Evolutionary conservation across 2,797 vertebrate genomes (phyloP), one percentile per base, ranked within the genome.

Genomic region (Hafferia zeledoni): DNA sequence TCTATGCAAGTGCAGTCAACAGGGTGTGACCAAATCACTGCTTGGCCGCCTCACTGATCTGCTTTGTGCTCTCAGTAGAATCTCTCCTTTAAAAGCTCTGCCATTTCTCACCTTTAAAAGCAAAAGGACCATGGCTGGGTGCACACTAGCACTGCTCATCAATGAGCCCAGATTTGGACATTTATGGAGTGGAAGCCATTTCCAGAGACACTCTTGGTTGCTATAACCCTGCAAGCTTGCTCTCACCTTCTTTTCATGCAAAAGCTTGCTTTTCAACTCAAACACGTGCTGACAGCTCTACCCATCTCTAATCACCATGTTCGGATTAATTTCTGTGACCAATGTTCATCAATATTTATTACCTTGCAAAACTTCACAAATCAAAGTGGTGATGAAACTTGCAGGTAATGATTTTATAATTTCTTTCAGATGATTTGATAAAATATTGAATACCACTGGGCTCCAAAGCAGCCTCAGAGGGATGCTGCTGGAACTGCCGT

Each of bases 371-470:
- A 94, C 75, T 84, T 80, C 55, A 82, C 47, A 61, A 91, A 69
- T 59, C 46, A 71, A 89, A 93, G 50, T 3, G 24, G 43, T 61
- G 75, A 91, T 93, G 64, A 83, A 86, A 92, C 86, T 92, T 74
- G 17, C 77, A 90, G 83, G 86, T 88, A 90, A 92, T 65, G 85
- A 95, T 83, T 94, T 88, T 88, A 81, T 78, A 67, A 90, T 95
- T 94, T 77, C 79, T 89, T 94, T 76, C 90, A 65, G 59, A 65
- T 52, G 76, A 83, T 44, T 44, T 86, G 89, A 94, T 94, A 90
- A 93, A 95, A 93, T 80, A 92, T 86, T 94, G 91, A 90, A 47
- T 35, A 70, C 47, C 65, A n/a, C 31, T 63, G 85, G 65, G 70
- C 69, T 76, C 68, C 55, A 64, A 64, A 87, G 53, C 27, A 31